Percentiles rank a stretch among this genome's conserved stretches.
phyloP scores from a whole-genome alignment of 2,888 invertebrate species.

The Ochropleura leucogaster region DNA sequence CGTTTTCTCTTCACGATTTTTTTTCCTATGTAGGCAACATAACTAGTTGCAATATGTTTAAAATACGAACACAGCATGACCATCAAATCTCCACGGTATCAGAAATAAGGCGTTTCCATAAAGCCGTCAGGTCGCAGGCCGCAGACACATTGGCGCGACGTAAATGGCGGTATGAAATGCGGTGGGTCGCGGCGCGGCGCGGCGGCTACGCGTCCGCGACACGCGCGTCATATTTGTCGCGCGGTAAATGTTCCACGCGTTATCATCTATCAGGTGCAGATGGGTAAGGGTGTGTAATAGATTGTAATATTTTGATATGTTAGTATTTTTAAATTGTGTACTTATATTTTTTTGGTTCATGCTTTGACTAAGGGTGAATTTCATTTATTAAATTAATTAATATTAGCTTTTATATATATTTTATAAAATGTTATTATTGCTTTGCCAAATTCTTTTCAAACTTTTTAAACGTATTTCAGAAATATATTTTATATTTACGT shows the following conservation, averaged over 20 bases:
- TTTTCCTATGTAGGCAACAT: not conserved
- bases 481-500: not conserved
- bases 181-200: conserved; percentile 47
- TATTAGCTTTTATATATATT: not conserved
- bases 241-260: conserved; percentile 60
- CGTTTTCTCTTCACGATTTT: not conserved
- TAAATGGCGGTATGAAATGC: conserved; percentile 56
- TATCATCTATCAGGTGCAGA: conserved; percentile 66
- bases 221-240: conserved; percentile 43
- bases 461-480: not conserved
- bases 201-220: conserved; percentile 22
- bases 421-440: not conserved
- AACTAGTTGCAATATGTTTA: not conserved
- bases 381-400: not conserved
- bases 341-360: not conserved
- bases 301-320: not conserved
- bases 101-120: conserved; percentile 25
- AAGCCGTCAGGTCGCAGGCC: conserved; percentile 43
- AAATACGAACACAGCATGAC: not conserved
- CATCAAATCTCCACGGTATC: not conserved
- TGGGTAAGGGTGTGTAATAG: conserved; percentile 27
- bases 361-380: not conserved
- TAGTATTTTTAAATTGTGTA: not conserved
- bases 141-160: conserved; percentile 53
- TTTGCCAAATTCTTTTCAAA: not conserved